phyloP scores from a whole-genome alignment of 1,140 invertebrate species.

The Euura lappo region DNA sequence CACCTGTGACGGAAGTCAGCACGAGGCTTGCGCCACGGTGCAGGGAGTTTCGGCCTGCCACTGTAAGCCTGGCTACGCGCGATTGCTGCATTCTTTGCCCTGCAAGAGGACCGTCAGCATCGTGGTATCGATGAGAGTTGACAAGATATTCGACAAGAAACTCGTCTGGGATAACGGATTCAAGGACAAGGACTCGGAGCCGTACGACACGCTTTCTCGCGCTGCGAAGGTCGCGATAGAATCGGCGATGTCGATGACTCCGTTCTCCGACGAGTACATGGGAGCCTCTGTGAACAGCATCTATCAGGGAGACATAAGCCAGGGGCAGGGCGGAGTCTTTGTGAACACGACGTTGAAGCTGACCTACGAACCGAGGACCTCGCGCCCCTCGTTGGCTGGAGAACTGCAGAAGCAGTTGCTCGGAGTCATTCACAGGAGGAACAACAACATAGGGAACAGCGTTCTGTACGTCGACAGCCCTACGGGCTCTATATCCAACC shows the following conservation, averaged over 20 bases:
- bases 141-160: conserved; percentile 80
- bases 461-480: conserved; percentile 83
- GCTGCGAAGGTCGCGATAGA: conserved; percentile 87
- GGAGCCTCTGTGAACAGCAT: conserved; percentile 81
- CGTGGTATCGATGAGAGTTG: conserved; percentile 79
- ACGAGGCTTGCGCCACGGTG: conserved; percentile 88
- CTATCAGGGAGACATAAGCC: conserved; percentile 72
- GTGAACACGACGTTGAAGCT: conserved; percentile 83
- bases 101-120: conserved; percentile 82
- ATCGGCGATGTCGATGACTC: conserved; percentile 89
- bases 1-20: conserved; percentile 87
- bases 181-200: conserved; percentile 76
- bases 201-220: conserved; percentile 81
- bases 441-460: conserved; percentile 87
- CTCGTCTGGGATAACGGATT: conserved; percentile 79
- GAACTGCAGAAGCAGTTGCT: conserved; percentile 84
- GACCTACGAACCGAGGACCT: conserved; percentile 64
- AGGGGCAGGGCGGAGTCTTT: conserved; percentile 74
- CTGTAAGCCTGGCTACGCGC: conserved; percentile 84
- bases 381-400: conserved; percentile 69
- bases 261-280: conserved; percentile 84
- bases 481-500: conserved; percentile 73
- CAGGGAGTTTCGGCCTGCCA: conserved; percentile 90
- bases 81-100: conserved; percentile 76
- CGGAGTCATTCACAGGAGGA: conserved; percentile 80